Base-by-base conservation (phyloP, 2,113 vertebrate species). In the Desmodus rotundus region DNA sequence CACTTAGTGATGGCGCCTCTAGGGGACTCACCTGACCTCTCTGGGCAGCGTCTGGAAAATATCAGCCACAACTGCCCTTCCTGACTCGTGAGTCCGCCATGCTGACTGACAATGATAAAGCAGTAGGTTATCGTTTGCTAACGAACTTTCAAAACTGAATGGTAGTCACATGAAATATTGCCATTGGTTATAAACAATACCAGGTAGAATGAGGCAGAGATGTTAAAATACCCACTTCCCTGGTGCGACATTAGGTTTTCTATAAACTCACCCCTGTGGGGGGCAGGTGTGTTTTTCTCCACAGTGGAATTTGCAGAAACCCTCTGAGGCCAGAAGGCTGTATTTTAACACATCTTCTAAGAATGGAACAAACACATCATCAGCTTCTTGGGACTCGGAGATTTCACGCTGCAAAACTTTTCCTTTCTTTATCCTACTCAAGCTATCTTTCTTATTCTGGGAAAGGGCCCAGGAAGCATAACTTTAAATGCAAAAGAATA, bases 381-480 rank as follows among this genome's bases (percentile, higher is more conserved):
- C 26, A 9, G 74, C 63, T 56, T 72, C 82, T 65, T 70, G 76
- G 78, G 58, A 72, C 88, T 83, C 80, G 47, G 89, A 84, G 56
- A 54, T 28, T 28, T 58, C 94, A 58, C 31, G 24, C 26, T 12
- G 33, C 24, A 88, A 91, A 80, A 70, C 52, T 74, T 77, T 87
- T 65, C 38, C 38, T 65, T 73, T 56, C 77, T 89, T 93, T 91
- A 68, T 83, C 56, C 68, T 50, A 26, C 26, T 15, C 43, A 54
- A 90, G 72, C 76, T 68, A 86, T 89, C 61, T 58, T 36, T 72
- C 88, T 78, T 38, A 26, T 90, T 94, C 88, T 95, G 94, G 95
- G 95, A 95, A 95, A 15, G 28, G 50, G 41, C 84, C 90, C 94
- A 92, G 81, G 92, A 94, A 47, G 83, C 24, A 87, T 89, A 70